These are phyloP conservation scores for Delichon dasypus DNA, from an alignment of 2,797 vertebrate species.

Conservation along the genomic window DNA sequence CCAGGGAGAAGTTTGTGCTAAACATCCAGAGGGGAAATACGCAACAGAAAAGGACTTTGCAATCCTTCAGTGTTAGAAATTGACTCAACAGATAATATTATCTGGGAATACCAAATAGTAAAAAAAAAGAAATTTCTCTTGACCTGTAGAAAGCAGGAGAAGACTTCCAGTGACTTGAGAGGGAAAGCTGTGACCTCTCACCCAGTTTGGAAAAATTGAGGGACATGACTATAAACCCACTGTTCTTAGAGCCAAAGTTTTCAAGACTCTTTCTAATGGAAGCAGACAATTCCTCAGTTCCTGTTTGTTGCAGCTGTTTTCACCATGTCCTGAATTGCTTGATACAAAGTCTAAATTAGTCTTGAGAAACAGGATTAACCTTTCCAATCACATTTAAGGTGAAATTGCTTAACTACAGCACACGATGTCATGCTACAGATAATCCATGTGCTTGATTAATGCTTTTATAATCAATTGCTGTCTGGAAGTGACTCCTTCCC, in stretches of 20 bases:
- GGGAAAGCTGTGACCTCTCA: background rate
- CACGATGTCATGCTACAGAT: constrained; percentile 79
- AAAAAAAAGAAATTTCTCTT: background rate
- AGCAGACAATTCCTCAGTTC: constrained; percentile 11
- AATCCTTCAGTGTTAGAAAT: background rate
- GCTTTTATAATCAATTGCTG: constrained; percentile 95
- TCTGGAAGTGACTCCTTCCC: constrained; percentile 87
- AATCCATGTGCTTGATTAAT: constrained; percentile 97
- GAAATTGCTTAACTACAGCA: constrained; percentile 79
- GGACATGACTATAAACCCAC: background rate
- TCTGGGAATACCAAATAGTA: background rate
- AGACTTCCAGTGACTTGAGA: background rate
- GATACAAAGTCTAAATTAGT: constrained; percentile 64
- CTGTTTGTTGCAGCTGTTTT: constrained; percentile 58
- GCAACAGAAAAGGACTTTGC: rapidly evolving
- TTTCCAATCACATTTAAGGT: constrained; percentile 77
- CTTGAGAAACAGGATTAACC: constrained; percentile 69
- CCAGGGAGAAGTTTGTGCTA: background rate
- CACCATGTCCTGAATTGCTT: background rate
- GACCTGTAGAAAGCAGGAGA: background rate
- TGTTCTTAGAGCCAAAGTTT: background rate
- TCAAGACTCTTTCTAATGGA: background rate
- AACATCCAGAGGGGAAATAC: background rate
- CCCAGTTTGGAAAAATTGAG: background rate
- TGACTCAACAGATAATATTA: background rate